Evolutionary conservation across 2,113 vertebrate species (phyloP).

Genomic region (Oenanthe melanoleuca): DNA sequence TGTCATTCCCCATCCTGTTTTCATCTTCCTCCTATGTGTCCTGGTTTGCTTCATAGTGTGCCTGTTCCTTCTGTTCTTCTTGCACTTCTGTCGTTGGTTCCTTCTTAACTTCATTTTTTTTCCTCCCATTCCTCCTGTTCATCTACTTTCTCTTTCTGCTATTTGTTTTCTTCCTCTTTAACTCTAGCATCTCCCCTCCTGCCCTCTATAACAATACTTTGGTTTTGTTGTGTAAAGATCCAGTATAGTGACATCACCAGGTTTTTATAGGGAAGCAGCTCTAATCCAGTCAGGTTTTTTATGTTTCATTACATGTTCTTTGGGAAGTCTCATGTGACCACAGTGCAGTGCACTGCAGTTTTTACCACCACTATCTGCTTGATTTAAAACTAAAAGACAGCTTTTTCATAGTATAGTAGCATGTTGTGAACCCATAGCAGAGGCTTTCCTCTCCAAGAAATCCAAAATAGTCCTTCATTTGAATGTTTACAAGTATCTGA

Average conservation of each 20-base stretch:
- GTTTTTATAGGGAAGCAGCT: neutral
- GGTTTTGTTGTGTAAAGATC: neutral
- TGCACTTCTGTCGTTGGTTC: neutral
- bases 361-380: neutral
- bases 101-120: neutral
- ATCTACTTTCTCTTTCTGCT: neutral
- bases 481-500: neutral
- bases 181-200: fast-evolving
- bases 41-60: neutral
- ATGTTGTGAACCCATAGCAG: neutral
- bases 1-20: neutral
- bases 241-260: neutral
- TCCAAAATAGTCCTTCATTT: neutral
- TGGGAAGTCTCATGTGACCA: neutral
- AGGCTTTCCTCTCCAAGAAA: neutral
- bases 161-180: neutral
- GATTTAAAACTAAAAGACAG: neutral
- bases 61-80: neutral
- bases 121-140: neutral
- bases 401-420: neutral
- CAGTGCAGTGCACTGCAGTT: neutral
- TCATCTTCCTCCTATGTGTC: neutral
- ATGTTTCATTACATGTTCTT: neutral
- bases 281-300: neutral
- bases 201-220: neutral